A percentile compares a stretch with the other conserved stretches of the same genome.
Conservation (phyloP, 2,113 vertebrate species). For the Eira barbara region DNA sequence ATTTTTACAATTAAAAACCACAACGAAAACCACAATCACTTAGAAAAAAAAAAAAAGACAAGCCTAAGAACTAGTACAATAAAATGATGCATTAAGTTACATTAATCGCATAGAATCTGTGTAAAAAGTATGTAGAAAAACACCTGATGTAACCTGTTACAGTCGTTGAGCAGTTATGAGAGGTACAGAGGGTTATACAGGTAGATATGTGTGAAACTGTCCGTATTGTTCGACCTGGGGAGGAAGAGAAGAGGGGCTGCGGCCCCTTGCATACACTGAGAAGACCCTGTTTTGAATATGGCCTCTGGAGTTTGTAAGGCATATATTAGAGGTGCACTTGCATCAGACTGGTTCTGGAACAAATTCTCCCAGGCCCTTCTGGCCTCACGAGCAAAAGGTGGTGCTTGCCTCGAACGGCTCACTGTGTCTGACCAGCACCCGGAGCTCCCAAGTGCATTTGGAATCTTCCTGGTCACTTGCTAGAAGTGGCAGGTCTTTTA, state of each 20-base stretch:
- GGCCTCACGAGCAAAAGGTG: slow-evolving; percentile 80
- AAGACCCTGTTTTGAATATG: slow-evolving; percentile 99
- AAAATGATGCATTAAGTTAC: slow-evolving; percentile 98
- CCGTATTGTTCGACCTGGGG: slow-evolving; percentile 94
- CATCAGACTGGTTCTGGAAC: slow-evolving; percentile 92
- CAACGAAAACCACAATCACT: slow-evolving; percentile 96
- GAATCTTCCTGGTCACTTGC: slow-evolving; percentile 62
- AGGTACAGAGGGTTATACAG: slow-evolving; percentile 99
- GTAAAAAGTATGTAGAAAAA: slow-evolving; percentile 99
- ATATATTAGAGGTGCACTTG: slow-evolving; percentile 97
- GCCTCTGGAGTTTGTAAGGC: slow-evolving; percentile 99
- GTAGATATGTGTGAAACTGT: slow-evolving; percentile 99
- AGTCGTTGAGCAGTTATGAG: slow-evolving; percentile 99
- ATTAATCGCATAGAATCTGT: slow-evolving; percentile 99
- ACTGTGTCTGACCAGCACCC: slow-evolving; percentile 54
- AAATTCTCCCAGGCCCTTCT: slow-evolving; percentile 81
- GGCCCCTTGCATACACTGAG: slow-evolving; percentile 97
- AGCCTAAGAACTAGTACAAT: slow-evolving; percentile 97
- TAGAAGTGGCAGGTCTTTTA: slow-evolving; percentile 71
- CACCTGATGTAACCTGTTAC: slow-evolving; percentile 99
- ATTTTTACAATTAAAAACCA: slow-evolving; percentile 99
- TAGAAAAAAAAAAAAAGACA: slow-evolving; percentile 94
- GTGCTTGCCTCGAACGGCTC: slow-evolving; percentile 73
- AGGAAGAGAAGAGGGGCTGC: slow-evolving; percentile 87
- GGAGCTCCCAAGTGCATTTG: slow-evolving; percentile 68